These are phyloP conservation scores for Percopsis omiscomaycus DNA, from an alignment of 2,797 vertebrate genomes.

Conservation along the genomic window DNA sequence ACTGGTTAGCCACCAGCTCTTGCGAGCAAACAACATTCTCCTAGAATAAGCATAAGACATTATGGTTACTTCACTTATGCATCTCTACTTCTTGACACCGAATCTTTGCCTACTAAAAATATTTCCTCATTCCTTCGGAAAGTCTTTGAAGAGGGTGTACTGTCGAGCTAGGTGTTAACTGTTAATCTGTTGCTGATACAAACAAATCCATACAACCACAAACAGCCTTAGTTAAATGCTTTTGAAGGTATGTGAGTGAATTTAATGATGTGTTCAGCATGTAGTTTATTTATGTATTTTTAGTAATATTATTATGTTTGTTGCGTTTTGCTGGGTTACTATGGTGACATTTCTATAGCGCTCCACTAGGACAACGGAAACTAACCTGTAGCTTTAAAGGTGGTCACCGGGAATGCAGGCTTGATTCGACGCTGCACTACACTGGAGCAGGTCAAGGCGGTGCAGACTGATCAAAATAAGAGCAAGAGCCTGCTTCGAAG, in stretches of 20 bases:
- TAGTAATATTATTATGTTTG: slow-evolving; percentile 32
- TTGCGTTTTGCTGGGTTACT: slow-evolving; percentile 48
- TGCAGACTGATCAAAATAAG: slow-evolving; percentile 26
- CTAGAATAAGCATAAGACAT: too few species aligned
- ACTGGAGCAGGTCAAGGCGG: slow-evolving; percentile 39
- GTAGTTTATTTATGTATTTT: slow-evolving; percentile 7
- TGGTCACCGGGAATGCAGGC: slow-evolving; percentile 41
- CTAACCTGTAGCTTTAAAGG: slow-evolving; percentile 50
- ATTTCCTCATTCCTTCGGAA: slow-evolving; percentile 30
- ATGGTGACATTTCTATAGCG: slow-evolving; percentile 53
- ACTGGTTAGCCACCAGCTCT: too few species aligned
- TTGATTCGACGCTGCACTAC: slow-evolving; percentile 45
- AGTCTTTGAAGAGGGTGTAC: slow-evolving; percentile 48
- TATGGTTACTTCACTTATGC: not conserved
- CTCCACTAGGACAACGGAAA: slow-evolving; percentile 48
- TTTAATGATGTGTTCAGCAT: slow-evolving; percentile 46
- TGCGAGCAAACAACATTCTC: too few species aligned
- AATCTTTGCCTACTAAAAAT: slow-evolving; percentile 37
- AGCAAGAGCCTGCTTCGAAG: not conserved
- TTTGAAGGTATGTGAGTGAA: slow-evolving; percentile 52
- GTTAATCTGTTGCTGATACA: slow-evolving; percentile 58
- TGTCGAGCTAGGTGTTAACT: slow-evolving; percentile 49
- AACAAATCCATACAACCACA: slow-evolving; percentile 57
- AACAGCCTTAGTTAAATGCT: slow-evolving; percentile 57
- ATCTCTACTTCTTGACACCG: slow-evolving; percentile 44